Percentiles rank a stretch among this genome's conserved stretches.
Evolutionary conservation across 2,797 vertebrate species (phyloP).

Genomic region (Erethizon dorsatum): DNA sequence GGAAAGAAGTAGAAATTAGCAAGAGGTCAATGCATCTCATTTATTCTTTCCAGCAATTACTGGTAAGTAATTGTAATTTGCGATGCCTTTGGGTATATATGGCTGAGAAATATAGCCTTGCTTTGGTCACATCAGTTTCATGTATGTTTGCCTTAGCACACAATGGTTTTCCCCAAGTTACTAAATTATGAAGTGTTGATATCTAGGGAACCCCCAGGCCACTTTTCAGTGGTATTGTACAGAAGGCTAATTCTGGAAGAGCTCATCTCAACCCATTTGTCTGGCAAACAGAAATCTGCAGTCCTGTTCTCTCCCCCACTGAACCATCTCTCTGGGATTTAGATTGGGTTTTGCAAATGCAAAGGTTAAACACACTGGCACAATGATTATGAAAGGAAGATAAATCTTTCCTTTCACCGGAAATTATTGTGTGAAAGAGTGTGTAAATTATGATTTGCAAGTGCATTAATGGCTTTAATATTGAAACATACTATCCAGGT

Average conservation of each 20-base stretch:
- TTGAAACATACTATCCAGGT: slow-evolving; percentile 84
- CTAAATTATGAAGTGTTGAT: not conserved
- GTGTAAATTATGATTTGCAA: slow-evolving; percentile 86
- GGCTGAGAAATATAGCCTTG: not conserved
- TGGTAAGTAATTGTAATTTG: slow-evolving; percentile 22
- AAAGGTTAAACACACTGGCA: slow-evolving; percentile 87
- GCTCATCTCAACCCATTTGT: not conserved
- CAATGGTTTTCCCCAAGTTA: not conserved
- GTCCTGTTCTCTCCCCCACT: not conserved
- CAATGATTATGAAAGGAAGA: slow-evolving; percentile 86
- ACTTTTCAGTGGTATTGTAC: not conserved
- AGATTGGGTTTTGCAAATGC: slow-evolving; percentile 78
- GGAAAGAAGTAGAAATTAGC: slow-evolving; percentile 42
- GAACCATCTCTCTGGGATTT: slow-evolving; percentile 72
- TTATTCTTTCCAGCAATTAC: slow-evolving; percentile 52
- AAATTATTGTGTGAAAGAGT: slow-evolving; percentile 87
- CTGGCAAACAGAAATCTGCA: not conserved
- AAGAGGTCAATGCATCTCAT: slow-evolving; percentile 1
- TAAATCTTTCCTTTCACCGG: slow-evolving; percentile 83
- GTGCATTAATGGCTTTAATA: slow-evolving; percentile 85
- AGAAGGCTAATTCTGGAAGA: slow-evolving; percentile 8
- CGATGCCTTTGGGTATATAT: not conserved
- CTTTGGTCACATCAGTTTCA: slow-evolving; percentile 14
- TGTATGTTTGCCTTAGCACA: not conserved
- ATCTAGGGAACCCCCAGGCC: not conserved